Evolutionary conservation across 2,797 vertebrate species (phyloP), one percentile per base, ranked within the genome.

Genomic region (Avahi laniger): DNA sequence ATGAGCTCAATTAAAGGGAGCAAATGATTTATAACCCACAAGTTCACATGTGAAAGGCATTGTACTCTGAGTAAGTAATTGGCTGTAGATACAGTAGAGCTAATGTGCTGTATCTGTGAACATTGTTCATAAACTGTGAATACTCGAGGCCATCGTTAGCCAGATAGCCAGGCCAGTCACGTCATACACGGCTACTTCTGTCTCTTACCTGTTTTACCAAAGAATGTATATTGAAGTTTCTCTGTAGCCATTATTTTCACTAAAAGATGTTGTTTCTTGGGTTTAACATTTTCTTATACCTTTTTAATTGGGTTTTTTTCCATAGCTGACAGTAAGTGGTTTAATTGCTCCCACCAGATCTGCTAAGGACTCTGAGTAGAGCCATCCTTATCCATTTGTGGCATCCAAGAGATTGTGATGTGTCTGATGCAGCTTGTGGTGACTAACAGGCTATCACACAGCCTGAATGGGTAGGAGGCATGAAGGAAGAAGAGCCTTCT

Each of bases 1-100:
- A 99, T 97, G 97, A 97, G 95, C 97, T 98, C 97, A 97, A 98
- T 98, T 98, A 98, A 98, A 98, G 92, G 96, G 98, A 98, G 98
- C 97, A 98, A 98, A 35, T 69, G 81, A 89, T 98, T 98, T 98
- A 98, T 97, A 98, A 98, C 80, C 83, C 59, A 73, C 73, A 43
- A 57, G 78, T 85, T 96, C 91, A 92, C 69, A 82, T 65, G 81
- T 82, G 92, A 93, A 95, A 88, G 69, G 83, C 15, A 67, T 79
- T 78, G 65, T 73, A 35, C 13, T 91, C 57, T 57, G 28, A 69
- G n/a, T 57, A 84, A 92, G 35, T 94, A 91, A 93, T 81, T 59
- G 81, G 75, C 54, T 96, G 48, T 88, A 78, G 69, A 41, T 87
- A 33, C 11, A 11, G 65, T 54, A 61, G 12, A 80, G 75, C 79